Evolutionary conservation across 2,888 invertebrate species (phyloP), one percentile per base, ranked within the genome.

Genomic region (Ceramica pisi): DNA sequence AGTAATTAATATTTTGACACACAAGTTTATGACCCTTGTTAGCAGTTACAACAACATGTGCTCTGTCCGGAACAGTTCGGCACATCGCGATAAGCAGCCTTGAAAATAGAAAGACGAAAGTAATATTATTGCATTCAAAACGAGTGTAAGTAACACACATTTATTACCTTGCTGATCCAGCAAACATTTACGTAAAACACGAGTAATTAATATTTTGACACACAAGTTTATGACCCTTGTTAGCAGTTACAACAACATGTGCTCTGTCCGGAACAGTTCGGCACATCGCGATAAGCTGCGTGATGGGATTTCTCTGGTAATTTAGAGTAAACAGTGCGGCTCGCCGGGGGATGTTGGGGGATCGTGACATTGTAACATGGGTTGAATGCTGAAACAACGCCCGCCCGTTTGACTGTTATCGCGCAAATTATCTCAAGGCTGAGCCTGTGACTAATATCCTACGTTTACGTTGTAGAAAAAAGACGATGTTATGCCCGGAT

Each of bases 261-360:
- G 62, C 61, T 68, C 62, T 60, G 23, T 78, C 64, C 67, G 71
- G 46, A 71, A 69, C 79, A 55, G 71, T 73, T 72, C 16, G 48
- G 64, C 57, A 69, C 68, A 82, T 76, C 78, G 68, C 73, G 81
- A 81, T 82, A 81, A 71, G 75, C 64, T 65, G 74, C 79, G 46
- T 79, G 60, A 75, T 67, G 70, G 71, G 64, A 55, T 81, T 88
- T 84, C 84, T 77, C 77, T 75, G 80, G 89, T 91, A 90, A 91
- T 90, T 91, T 87, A 86, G 85, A 88, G 88, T 88, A 90, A 90
- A 91, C 89, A 91, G 79, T 83, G 76, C 72, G 80, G 79, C 80
- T 83, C 82, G 84, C 88, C 79, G 78, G 76, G 87, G 87, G 88
- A 86, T 89, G 84, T 87, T 80, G 85, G 82, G 80, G 86, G 87